phyloP scores from a whole-genome alignment of 2,888 invertebrate species.

The Dolichomitus sp. region DNA sequence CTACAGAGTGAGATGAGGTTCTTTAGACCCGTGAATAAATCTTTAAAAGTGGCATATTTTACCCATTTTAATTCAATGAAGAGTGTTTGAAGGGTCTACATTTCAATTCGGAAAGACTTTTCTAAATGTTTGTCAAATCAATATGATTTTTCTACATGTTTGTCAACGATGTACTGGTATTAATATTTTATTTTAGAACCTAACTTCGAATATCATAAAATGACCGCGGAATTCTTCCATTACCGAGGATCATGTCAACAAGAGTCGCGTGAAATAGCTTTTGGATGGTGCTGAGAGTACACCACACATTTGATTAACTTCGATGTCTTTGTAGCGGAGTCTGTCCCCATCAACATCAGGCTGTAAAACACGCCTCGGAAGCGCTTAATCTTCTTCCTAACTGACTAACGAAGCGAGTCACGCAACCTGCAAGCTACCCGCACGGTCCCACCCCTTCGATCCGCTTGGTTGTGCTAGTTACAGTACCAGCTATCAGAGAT shows the following conservation, averaged over 20 bases:
- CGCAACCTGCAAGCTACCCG: slow-evolving; percentile 3
- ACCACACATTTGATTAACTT: slow-evolving; percentile 31
- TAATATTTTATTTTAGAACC: not conserved
- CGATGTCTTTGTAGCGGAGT: slow-evolving; percentile 15
- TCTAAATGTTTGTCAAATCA: no score
- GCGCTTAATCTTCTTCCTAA: slow-evolving; percentile 30
- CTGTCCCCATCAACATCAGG: not conserved
- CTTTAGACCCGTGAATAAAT: no score
- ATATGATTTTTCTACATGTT: no score
- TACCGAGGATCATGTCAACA: not conserved
- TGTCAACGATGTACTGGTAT: no score
- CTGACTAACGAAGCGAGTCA: slow-evolving; percentile 18
- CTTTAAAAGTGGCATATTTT: no score
- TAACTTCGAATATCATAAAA: not conserved
- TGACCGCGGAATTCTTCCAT: not conserved
- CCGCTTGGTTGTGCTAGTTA: not conserved
- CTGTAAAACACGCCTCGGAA: slow-evolving; percentile 29
- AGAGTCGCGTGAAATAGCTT: not conserved
- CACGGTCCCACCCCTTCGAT: not conserved
- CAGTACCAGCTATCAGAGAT: not conserved
- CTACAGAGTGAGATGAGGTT: no score
- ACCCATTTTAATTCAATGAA: no score
- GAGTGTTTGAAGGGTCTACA: no score
- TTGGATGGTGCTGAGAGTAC: slow-evolving; percentile 11
- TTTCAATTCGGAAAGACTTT: no score